Percentiles rank a stretch among this genome's conserved stretches.
phyloP scores from a whole-genome alignment of 2,797 vertebrate genomes.

The Eupleurogrammus muticus region DNA sequence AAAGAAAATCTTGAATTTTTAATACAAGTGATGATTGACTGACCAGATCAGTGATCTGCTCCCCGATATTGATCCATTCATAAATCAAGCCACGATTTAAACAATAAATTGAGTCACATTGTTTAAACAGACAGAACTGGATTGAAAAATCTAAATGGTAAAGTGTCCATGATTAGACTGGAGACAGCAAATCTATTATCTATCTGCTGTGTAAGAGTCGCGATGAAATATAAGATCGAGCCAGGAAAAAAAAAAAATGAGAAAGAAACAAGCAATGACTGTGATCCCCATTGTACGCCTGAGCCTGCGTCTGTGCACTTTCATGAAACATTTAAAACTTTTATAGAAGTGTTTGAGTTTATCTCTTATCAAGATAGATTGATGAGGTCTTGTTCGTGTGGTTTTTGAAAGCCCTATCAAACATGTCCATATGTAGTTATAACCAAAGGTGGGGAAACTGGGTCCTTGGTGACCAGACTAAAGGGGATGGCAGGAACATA shows the following conservation, averaged over 20 bases:
- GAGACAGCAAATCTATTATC: background rate
- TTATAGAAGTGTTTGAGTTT: background rate
- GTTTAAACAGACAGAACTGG: background rate
- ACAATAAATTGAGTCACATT: background rate
- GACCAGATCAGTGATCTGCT: no score
- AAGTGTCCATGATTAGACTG: background rate
- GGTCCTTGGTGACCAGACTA: no score
- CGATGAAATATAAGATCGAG: background rate
- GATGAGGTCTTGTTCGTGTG: no score
- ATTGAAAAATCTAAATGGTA: background rate
- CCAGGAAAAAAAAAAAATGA: conserved; percentile 2
- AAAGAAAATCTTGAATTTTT: no score
- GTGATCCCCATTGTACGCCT: background rate
- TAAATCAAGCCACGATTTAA: no score
- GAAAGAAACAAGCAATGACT: background rate
- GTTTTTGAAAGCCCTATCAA: no score
- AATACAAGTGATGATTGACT: no score
- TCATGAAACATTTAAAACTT: conserved; percentile 6
- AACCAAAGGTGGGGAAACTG: no score
- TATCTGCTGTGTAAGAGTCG: background rate
- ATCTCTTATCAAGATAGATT: conserved; percentile 5
- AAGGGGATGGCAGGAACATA: no score
- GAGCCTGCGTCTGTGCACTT: conserved; percentile 2
- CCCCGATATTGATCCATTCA: no score
- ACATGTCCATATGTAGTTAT: no score